Evolutionary conservation across 2,888 invertebrate genomes (phyloP), one percentile per base, ranked within the genome.

Genomic region (Ormyrus thymus): DNA sequence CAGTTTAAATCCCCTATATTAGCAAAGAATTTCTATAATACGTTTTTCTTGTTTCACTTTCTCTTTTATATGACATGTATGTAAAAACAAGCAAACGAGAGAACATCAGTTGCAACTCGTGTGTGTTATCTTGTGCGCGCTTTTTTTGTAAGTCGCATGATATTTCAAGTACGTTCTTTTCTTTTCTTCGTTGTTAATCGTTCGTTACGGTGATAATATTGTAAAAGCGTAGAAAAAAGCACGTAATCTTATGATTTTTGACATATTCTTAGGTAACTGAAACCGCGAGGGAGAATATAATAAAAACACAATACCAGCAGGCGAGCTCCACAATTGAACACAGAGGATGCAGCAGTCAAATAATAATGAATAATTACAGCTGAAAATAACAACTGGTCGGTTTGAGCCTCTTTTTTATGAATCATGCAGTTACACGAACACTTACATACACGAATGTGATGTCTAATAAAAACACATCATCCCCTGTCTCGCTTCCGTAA

Each of bases 11-110:
- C 53, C 50, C 15, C 15, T 48, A 55, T 48, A 73, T 43, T 56
- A 64, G 29, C 50, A 56, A 73, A 29, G 11, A 58, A 43, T 73
- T 65, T 73, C 65, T 61, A 75, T 46, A 51, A 51, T 53, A 50
- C 11, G 8, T 59, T 58, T 65, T 64, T 76, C 76, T 76, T 58
- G 59, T 75, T 75, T 75, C 61, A 58, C 59, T 61, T 66, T 59
- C 43, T 70, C 70, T 70, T 76, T 76, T 70, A 64, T 64, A 70
- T 62, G 9, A 76, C n/a, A 50, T 58, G 11, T 66, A 61, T 53
- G 59, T 48, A 56, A 29, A 53, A 55, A 71, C 7, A 13, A 61
- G 9, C 1, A 51, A 73, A 73, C 2, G 13, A 8, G 0, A 46
- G 50, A 58, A 55, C 56, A 64, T 58, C 58, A 70, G 45, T 56